Evolutionary conservation across 2,797 vertebrate genomes (phyloP).

Genomic region (Furcifer pardalis): DNA sequence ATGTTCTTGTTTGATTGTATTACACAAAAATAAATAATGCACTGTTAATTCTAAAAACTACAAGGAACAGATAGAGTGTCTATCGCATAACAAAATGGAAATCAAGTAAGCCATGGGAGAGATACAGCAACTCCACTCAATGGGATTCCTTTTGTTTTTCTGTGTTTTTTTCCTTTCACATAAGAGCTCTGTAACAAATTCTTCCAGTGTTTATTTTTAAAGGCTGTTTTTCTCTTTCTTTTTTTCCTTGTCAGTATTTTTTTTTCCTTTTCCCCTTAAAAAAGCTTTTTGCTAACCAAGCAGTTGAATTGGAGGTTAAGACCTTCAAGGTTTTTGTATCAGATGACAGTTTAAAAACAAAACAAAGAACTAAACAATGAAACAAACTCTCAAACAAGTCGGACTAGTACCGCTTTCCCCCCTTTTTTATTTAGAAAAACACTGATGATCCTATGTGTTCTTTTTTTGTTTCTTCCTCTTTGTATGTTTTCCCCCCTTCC

Average conservation of each 20-base stretch:
- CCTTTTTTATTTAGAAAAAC: conserved; percentile 63
- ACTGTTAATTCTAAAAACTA: conserved; percentile 75
- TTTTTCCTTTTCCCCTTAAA: conserved; percentile 39
- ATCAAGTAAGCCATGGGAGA: conserved; percentile 76
- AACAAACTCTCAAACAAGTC: conserved; percentile 76
- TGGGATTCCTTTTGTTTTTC: conserved; percentile 75
- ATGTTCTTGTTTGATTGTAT: conserved; percentile 75
- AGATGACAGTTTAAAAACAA: conserved; percentile 75
- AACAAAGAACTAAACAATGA: conserved; percentile 41
- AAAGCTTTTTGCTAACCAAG: conserved; percentile 79
- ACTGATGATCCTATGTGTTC: conserved; percentile 74
- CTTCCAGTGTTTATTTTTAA: conserved; percentile 94
- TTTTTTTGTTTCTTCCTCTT: conserved; percentile 38
- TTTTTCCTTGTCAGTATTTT: conserved; percentile 46
- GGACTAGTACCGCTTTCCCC: conserved; percentile 78
- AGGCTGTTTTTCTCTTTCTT: conserved; percentile 47
- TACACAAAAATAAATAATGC: conserved; percentile 85
- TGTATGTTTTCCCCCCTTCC: conserved; percentile 33
- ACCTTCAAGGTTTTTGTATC: conserved; percentile 74
- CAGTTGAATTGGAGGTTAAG: conserved; percentile 75
- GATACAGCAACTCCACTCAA: conserved; percentile 81
- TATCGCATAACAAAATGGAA: conserved; percentile 75
- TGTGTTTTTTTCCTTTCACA: conserved; percentile 88
- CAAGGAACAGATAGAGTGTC: conserved; percentile 72
- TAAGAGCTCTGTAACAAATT: conserved; percentile 88